A percentile compares a stretch with the other conserved stretches of the same genome.
Conservation (phyloP, 1,140 invertebrate species). For the Euwallacea similis region DNA sequence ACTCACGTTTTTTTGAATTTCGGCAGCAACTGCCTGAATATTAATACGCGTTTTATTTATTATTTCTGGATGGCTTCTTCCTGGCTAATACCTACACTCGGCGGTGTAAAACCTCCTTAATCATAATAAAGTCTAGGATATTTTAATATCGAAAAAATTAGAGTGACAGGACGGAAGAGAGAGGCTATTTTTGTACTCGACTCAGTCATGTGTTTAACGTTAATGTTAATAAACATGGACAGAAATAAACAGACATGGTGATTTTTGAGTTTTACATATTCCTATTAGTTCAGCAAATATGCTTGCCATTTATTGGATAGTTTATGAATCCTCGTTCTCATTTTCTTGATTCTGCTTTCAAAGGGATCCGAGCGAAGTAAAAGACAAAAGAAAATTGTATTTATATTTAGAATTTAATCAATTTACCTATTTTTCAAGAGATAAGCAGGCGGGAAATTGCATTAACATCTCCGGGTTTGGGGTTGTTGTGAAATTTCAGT, state of each 20-base stretch:
- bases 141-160: constrained; percentile 20
- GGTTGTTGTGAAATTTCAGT: too few species aligned
- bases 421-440: too few species aligned
- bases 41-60: constrained; percentile 19
- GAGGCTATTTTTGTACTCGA: constrained; percentile 15
- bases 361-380: too few species aligned
- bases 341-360: background rate
- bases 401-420: too few species aligned
- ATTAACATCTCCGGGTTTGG: too few species aligned
- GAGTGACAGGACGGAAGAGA: constrained; percentile 21
- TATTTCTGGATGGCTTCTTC: constrained; percentile 18
- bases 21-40: constrained; percentile 6
- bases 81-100: constrained; percentile 9
- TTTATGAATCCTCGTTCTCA: constrained; percentile 9
- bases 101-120: constrained; percentile 11
- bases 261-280: constrained; percentile 24
- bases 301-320: constrained; percentile 2
- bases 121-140: constrained; percentile 27
- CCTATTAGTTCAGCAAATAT: constrained; percentile 20
- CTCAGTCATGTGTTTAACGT: constrained; percentile 15
- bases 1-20: background rate
- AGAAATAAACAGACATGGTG: constrained; percentile 25
- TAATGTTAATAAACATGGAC: constrained; percentile 28
- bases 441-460: too few species aligned
- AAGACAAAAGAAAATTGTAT: too few species aligned